A percentile compares a stretch with the other conserved stretches of the same genome.
phyloP scores from a whole-genome alignment of 2,797 vertebrate species.

The Neosilurus hyrtlii region DNA sequence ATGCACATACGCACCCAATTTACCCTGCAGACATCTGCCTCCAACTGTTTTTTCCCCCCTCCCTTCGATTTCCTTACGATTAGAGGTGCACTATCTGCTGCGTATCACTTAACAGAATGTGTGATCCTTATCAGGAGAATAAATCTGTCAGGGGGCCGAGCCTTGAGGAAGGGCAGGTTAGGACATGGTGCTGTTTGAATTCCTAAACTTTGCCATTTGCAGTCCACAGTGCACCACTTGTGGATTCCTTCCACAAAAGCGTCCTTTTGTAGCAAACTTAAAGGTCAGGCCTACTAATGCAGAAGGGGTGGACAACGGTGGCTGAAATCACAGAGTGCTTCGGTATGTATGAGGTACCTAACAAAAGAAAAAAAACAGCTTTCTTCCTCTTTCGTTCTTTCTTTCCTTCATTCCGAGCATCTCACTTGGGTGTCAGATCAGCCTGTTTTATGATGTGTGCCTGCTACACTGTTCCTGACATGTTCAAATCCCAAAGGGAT shows the following conservation, averaged over 20 bases:
- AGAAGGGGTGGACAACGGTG: conserved; percentile 2
- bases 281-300: conserved; percentile 28
- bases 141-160: conserved; percentile 45
- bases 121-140: conserved; percentile 50
- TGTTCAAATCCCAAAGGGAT: conserved; percentile 35
- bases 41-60: neutral
- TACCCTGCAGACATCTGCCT: conserved; percentile 36
- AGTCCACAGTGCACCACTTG: conserved; percentile 30
- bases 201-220: conserved; percentile 32
- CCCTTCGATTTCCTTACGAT: conserved; percentile 28
- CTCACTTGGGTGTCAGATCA: conserved; percentile 30
- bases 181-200: conserved; percentile 40
- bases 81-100: conserved; percentile 32
- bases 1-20: conserved; percentile 37
- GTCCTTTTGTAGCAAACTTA: conserved; percentile 4
- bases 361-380: conserved; percentile 59
- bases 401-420: conserved; percentile 35
- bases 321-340: conserved; percentile 21
- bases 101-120: conserved; percentile 52
- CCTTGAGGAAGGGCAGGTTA: conserved; percentile 47
- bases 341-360: conserved; percentile 64
- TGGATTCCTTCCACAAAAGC: conserved; percentile 17
- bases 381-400: too few species aligned
- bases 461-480: conserved; percentile 50
- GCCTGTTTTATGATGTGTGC: conserved; percentile 52